These are phyloP conservation scores for Pangasius macronema DNA, from an alignment of 2,797 vertebrate species.

Conservation along the genomic window DNA sequence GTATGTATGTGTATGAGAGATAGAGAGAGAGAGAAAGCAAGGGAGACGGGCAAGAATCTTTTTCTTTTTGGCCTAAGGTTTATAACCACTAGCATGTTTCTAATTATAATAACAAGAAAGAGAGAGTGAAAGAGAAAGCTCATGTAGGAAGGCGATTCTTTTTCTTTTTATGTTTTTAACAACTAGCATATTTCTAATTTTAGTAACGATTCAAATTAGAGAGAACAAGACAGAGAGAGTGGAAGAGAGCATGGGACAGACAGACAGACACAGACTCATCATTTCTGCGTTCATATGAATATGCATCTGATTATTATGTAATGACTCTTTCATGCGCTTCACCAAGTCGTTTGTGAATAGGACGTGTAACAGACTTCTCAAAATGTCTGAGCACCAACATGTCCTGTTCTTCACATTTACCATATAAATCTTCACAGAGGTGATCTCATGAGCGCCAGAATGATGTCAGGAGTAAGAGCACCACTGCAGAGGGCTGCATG, in stretches of 20 bases:
- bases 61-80: no score
- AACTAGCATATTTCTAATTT: background rate
- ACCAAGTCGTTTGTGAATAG: conserved; percentile 39
- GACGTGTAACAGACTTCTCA: conserved; percentile 14
- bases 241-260: background rate
- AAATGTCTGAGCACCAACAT: background rate
- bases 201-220: background rate
- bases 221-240: background rate
- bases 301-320: conserved; percentile 52
- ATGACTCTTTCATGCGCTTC: conserved; percentile 25
- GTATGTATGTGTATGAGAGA: no score
- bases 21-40: no score
- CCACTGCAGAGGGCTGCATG: background rate
- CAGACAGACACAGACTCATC: background rate
- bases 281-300: conserved; percentile 19
- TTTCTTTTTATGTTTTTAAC: background rate
- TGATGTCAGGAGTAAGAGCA: background rate
- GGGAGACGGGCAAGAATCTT: no score
- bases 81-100: no score
- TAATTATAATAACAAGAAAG: background rate
- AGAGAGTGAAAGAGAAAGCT: background rate
- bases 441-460: background rate
- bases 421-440: no score
- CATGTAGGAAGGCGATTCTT: background rate
- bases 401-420: background rate